A percentile compares a stretch with the other conserved stretches of the same genome.
Evolutionary conservation across 2,888 invertebrate species (phyloP).

Genomic region (Lapara coniferarum): DNA sequence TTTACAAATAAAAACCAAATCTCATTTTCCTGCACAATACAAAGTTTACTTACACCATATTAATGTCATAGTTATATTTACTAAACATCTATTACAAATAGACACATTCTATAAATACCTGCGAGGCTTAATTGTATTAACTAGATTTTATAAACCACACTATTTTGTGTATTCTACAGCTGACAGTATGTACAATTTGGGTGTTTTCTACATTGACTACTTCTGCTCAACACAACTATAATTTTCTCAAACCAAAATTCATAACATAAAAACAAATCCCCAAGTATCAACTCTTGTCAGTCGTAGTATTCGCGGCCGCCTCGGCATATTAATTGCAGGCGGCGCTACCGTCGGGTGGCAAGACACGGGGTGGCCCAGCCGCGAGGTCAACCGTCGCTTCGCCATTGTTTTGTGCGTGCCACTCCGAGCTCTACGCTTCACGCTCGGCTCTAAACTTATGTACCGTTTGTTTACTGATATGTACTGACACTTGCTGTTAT

Average conservation of each 20-base stretch:
- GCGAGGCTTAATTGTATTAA: too few relatives aligned
- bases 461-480: constrained; percentile 14
- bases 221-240: too few relatives aligned
- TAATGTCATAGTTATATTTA: too few relatives aligned
- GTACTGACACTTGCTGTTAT: background rate
- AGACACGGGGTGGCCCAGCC: constrained; percentile 74
- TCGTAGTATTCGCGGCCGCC: constrained; percentile 73
- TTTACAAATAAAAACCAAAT: too few relatives aligned
- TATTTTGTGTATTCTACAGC: too few relatives aligned
- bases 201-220: too few relatives aligned
- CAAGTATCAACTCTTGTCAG: constrained; percentile 51
- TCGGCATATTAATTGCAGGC: constrained; percentile 84
- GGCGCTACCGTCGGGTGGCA: constrained; percentile 79
- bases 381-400: constrained; percentile 82
- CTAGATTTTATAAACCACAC: too few relatives aligned
- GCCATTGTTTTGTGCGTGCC: constrained; percentile 82
- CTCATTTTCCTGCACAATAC: too few relatives aligned
- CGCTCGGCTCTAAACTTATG: constrained; percentile 20
- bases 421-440: constrained; percentile 57
- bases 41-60: too few relatives aligned
- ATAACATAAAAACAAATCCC: constrained; percentile 30
- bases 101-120: too few relatives aligned
- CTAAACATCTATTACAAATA: too few relatives aligned
- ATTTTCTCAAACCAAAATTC: background rate
- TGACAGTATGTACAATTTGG: too few relatives aligned